Base-by-base conservation (phyloP, 1,140 invertebrate genomes). In the Drosophila willistoni region DNA sequence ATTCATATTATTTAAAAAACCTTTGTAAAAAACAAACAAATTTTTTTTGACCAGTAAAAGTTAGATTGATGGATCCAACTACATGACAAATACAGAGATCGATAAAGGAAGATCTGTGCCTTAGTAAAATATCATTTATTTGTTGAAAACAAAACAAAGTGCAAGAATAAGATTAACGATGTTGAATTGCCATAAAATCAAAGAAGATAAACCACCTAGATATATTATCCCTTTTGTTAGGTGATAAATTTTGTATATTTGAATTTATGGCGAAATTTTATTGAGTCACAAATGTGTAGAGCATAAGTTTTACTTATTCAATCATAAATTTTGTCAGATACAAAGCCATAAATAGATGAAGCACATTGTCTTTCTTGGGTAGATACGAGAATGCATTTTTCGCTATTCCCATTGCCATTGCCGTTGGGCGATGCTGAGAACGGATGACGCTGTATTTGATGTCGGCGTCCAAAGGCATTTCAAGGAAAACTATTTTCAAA, bases 401-500 rank as follows among this genome's bases (percentile, higher is more conserved):
- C 34, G 34, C 34, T 12, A 10, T 36, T 10, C 42, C 66, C 36
- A 76, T 69, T 64, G 44, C 44, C 13, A 51, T 51, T 51, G 44
- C 44, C 44, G 17, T 51, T 51, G 44, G 44, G 17, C 17, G 17
- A 3, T 7, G 7, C 34, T 51, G 17, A 22, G 44, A 51, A 9
- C 12, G 36, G 36, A 51, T 51, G 44, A 51, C 17, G 44, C 17
- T 22, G 44, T 17, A 47, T 47, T 47, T 57, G 56, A 17, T 22
- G 22, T 22, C 17, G 47, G 19, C 63, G 63, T 17, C 67, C 56
- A 77, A 77, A 77, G 73, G 68, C 74, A 77, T 77, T 77, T 77
- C 75, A 77, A 77, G 75, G 75, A 77, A 77, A 77, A 69, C 75
- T 77, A 77, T 77, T 77, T 77, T 71, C 47, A 71, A 66, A 63